Percentiles rank a stretch among this genome's conserved stretches.
Evolutionary conservation across 2,797 vertebrate genomes (phyloP).

Genomic region (Enteromius trimaculatus): DNA sequence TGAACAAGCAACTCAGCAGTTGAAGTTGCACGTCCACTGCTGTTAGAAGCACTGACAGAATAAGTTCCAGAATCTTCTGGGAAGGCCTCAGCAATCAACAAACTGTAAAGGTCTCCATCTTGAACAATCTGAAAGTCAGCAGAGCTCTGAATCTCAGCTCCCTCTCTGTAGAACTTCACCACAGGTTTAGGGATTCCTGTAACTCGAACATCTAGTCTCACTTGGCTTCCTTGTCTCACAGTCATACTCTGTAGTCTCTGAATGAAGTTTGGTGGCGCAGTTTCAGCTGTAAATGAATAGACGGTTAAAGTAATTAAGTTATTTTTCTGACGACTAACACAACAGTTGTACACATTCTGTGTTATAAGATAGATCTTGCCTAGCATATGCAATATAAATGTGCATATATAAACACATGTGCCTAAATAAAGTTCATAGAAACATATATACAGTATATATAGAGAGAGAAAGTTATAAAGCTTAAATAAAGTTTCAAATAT

Average conservation of each 20-base stretch:
- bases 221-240: conserved; percentile 95
- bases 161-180: conserved; percentile 97
- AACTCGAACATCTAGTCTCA: conserved; percentile 91
- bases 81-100: conserved; percentile 96
- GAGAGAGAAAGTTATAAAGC: neutral
- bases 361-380: neutral
- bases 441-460: too few relatives aligned
- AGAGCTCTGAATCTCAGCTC: conserved; percentile 99
- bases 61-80: conserved; percentile 97
- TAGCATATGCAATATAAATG: neutral
- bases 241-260: conserved; percentile 96
- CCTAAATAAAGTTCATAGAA: neutral
- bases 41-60: conserved; percentile 94
- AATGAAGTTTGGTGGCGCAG: conserved; percentile 92
- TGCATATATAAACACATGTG: neutral
- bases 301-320: neutral
- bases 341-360: neutral
- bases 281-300: conserved; percentile 81
- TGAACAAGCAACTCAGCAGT: conserved; percentile 94
- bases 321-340: neutral
- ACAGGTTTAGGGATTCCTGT: conserved; percentile 97
- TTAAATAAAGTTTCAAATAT: neutral
- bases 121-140: conserved; percentile 95
- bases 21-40: conserved; percentile 92
- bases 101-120: conserved; percentile 94